Conservation (phyloP, 2,797 vertebrate genomes). For the Silurus lanzhouensis region DNA sequence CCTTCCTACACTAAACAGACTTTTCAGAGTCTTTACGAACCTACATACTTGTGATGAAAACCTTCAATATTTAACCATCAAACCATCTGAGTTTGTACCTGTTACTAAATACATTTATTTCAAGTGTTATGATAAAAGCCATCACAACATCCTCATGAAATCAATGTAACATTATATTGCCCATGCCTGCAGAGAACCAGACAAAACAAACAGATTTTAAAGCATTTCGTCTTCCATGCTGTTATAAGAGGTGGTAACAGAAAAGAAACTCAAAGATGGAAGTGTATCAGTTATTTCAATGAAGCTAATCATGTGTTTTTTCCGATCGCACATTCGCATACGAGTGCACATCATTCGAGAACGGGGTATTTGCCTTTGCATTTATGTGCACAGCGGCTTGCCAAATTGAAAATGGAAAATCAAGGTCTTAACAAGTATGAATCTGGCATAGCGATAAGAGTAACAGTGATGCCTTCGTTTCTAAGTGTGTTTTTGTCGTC, state of each 20-base stretch:
- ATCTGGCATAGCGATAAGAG: not conserved
- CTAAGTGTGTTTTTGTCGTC: not conserved
- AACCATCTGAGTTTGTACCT: not conserved
- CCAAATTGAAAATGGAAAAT: slow-evolving; percentile 6
- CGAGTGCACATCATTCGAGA: not conserved
- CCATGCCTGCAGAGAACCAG: not conserved
- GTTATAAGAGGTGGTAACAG: not conserved
- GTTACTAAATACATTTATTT: not conserved
- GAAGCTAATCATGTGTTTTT: not conserved
- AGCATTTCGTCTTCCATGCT: not conserved
- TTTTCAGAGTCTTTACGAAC: not conserved
- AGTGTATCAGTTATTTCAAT: not conserved
- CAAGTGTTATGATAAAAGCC: not conserved
- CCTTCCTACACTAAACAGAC: not conserved
- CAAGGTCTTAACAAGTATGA: slow-evolving; percentile 20
- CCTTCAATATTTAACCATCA: not conserved
- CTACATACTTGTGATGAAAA: not conserved
- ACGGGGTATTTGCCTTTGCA: not conserved
- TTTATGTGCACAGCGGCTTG: not conserved
- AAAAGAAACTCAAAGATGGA: not conserved
- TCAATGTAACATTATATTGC: not conserved
- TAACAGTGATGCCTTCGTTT: not conserved
- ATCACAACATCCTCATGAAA: not conserved
- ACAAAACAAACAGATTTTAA: not conserved
- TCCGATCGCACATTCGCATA: not conserved